Percentiles rank a stretch among this genome's conserved stretches.
Conservation (phyloP, 2,888 invertebrate genomes). For the Kryphioiulus occultus region DNA sequence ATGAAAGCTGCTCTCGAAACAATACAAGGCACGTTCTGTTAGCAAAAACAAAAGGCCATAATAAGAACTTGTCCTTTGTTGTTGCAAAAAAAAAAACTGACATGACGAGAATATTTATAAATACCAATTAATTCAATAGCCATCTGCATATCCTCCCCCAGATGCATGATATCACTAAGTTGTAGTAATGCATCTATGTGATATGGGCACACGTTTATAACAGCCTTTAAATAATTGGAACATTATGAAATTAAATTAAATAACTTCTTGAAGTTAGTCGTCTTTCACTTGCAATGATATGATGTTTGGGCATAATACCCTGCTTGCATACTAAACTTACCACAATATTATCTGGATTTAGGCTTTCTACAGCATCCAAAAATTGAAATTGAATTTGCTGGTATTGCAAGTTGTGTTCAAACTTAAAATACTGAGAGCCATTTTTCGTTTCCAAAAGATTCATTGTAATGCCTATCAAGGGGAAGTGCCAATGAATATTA, state of each 20-base stretch:
- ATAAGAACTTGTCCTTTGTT: neutral
- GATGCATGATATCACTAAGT: constrained; percentile 78
- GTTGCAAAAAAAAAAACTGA: neutral
- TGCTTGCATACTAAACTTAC: constrained; percentile 62
- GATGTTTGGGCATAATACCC: too few species aligned
- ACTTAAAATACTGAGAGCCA: constrained; percentile 72
- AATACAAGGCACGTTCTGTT: constrained; percentile 76
- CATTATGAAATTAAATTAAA: neutral
- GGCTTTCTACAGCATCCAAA: constrained; percentile 78
- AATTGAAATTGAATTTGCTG: constrained; percentile 77
- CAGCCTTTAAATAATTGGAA: constrained; percentile 64
- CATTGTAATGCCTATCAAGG: constrained; percentile 71
- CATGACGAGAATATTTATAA: neutral
- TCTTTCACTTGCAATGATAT: too few species aligned
- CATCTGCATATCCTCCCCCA: constrained; percentile 79
- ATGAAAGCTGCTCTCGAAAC: constrained; percentile 80
- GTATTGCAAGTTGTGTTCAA: constrained; percentile 77
- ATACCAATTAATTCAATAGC: constrained; percentile 75
- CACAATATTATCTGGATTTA: constrained; percentile 79
- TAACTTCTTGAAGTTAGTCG: too few species aligned
- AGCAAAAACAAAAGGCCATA: constrained; percentile 48
- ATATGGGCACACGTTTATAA: constrained; percentile 77
- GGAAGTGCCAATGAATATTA: too few species aligned
- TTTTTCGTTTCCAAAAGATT: constrained; percentile 67
- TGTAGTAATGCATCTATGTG: constrained; percentile 83